Evolutionary conservation across 2,113 vertebrate species (phyloP).

Genomic region (Percopsis transmontana): DNA sequence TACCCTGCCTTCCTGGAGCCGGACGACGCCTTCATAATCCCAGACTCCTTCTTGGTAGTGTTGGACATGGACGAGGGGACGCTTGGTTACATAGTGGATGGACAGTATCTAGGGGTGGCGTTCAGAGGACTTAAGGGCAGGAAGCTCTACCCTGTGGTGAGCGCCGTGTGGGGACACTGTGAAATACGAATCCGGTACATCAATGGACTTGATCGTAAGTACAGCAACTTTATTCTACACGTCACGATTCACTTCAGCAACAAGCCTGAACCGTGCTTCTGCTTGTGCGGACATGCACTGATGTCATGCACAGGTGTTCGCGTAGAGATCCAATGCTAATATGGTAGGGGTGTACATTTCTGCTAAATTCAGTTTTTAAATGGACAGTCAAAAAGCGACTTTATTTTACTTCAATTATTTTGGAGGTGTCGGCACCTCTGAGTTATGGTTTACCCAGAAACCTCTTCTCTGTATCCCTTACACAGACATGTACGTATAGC

Average conservation of each 20-base stretch:
- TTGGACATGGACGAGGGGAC: slow-evolving; percentile 99
- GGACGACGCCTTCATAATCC: slow-evolving; percentile 94
- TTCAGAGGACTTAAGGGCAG: slow-evolving; percentile 96
- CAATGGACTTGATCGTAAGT: slow-evolving; percentile 99
- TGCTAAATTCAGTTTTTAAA: no score
- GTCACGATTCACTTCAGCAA: neutral
- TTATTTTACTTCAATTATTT: no score
- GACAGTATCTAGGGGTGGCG: slow-evolving; percentile 96
- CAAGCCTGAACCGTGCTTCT: neutral
- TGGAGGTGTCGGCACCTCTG: no score
- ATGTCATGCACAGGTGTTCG: no score
- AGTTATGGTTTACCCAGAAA: no score
- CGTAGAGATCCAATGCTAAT: no score
- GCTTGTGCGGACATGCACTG: neutral
- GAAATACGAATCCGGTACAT: slow-evolving; percentile 98
- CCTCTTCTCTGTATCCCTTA: no score
- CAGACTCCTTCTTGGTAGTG: slow-evolving; percentile 95
- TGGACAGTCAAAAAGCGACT: no score
- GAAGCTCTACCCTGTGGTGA: slow-evolving; percentile 95
- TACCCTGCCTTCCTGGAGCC: slow-evolving; percentile 94
- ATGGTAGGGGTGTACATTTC: no score
- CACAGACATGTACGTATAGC: no score
- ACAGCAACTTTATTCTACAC: no score
- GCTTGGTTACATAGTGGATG: slow-evolving; percentile 94
- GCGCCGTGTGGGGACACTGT: slow-evolving; percentile 99